Base-by-base conservation (phyloP, 2,888 invertebrate species). In the Biston stratarius region DNA sequence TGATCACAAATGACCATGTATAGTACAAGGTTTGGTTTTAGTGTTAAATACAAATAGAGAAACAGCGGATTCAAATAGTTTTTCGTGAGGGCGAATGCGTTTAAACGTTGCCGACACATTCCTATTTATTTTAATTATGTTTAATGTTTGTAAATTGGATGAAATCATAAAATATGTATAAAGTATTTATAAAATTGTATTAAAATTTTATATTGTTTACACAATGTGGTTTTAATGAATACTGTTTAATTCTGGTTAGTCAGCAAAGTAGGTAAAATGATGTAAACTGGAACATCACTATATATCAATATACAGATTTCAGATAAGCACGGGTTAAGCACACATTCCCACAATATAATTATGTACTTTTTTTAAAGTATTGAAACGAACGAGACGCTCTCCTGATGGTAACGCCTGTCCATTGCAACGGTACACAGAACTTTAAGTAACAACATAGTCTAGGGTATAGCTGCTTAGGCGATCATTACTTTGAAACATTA, bases 171-270 rank as follows among this genome's bases (percentile, higher is more conserved):
- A 53, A 53, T 53, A 61, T 33, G 51, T 12, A 10, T 60, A 11
- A 38, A 38, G 38, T 38, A 12, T 60, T 42, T 51, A n/a, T 60
- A n/a, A 42, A 3, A 59, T 49, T 38, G 24, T 60, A 59, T 34
- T 59, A 49, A 47, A 59, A 33, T 59, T 59, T 49, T 59, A 49
- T 59, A 59, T 40, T 59, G 48, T 51, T 51, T 11, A 48, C 24
- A 58, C 5, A 5, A 15, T 14, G 11, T 52, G 52, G 9, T 9
- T 52, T 52, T 52, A 14, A 52, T 24, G 24, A 24, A 24, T 24
- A 24, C 24, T 24, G 24, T 52, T 52, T 52, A 14, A 52, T 24
- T 49, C 34, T 49, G 9, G 10, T 48, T 24, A 38, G 38, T 8
- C 2, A 38, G 38, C 24, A 24, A 24, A 24, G 38, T 38, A 38